Percentiles rank a stretch among this genome's conserved stretches.
These are phyloP conservation scores for Solenodon paradoxus DNA, from an alignment of 2,113 vertebrate species.

Conservation along the genomic window DNA sequence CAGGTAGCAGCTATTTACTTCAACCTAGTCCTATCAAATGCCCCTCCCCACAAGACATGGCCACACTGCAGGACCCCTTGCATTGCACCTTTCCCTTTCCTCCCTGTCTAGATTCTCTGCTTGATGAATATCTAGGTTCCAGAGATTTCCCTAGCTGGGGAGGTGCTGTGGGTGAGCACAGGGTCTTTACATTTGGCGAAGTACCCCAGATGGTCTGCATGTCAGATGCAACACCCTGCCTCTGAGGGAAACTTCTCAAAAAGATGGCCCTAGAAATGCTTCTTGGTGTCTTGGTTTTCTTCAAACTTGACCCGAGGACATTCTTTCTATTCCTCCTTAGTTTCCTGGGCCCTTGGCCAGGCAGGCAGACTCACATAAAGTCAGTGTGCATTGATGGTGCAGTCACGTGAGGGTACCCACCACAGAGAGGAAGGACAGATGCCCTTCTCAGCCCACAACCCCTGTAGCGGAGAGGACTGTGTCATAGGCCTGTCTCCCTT, in stretches of 20 bases:
- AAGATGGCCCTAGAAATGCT: background rate
- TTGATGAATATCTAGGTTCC: background rate
- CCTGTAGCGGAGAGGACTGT: background rate
- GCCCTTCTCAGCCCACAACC: background rate
- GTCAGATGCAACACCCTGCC: background rate
- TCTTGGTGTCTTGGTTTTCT: background rate
- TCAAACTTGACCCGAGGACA: background rate
- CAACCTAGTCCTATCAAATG: background rate
- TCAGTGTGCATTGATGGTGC: background rate
- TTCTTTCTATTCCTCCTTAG: background rate
- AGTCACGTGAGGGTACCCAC: background rate
- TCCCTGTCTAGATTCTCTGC: background rate
- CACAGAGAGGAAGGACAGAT: background rate
- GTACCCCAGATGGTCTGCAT: accelerated
- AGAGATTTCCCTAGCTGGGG: background rate
- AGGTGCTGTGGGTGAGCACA: background rate
- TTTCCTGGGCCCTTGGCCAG: background rate
- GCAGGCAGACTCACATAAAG: background rate
- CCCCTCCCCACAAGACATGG: accelerated
- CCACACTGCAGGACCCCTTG: background rate
- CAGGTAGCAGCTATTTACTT: constrained; percentile 95
- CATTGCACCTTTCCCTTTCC: background rate
- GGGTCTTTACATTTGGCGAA: background rate
- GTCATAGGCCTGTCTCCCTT: constrained; percentile 56
- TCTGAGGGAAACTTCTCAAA: background rate